Conservation (phyloP, 30 jellyfish, hydroid and myxozoan species). For the Clytia hemisphaerica region DNA sequence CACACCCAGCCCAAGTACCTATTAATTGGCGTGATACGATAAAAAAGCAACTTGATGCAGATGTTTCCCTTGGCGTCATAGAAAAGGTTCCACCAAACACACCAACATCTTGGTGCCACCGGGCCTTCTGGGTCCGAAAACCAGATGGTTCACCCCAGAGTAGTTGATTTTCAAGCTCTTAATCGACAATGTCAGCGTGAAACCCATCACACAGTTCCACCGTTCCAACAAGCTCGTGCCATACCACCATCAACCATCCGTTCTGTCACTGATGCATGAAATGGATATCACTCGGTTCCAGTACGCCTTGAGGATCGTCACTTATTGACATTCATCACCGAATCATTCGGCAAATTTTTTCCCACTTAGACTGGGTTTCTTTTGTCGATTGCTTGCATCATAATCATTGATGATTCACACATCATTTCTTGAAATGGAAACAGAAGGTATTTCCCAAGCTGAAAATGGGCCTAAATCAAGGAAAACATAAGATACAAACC, state of each 20-base stretch:
- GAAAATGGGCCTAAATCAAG: no score
- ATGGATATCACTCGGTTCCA: no score
- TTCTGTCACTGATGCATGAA: slow-evolving; percentile 27
- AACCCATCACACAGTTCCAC: slow-evolving; percentile 42
- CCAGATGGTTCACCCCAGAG: neutral
- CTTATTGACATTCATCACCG: slow-evolving; percentile 10
- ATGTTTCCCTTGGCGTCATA: slow-evolving; percentile 12
- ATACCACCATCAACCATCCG: neutral
- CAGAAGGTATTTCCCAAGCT: no score
- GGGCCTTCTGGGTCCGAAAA: slow-evolving; percentile 14
- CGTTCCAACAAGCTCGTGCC: slow-evolving; percentile 19
- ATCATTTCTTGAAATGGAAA: no score
- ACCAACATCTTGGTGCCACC: slow-evolving; percentile 45
- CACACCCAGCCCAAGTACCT: slow-evolving; percentile 39
- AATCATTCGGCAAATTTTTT: no score
- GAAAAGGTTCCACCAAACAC: slow-evolving; percentile 31
- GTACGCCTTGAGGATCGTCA: slow-evolving; percentile 16
- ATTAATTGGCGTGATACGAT: slow-evolving; percentile 22
- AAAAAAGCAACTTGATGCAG: slow-evolving; percentile 18
- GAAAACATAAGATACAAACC: no score
- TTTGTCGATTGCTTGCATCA: no score
- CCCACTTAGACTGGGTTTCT: no score
- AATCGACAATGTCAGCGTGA: slow-evolving; percentile 30
- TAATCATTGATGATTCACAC: no score
- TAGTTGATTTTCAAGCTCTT: slow-evolving; percentile 22